A percentile compares a stretch with the other conserved stretches of the same genome.
Evolutionary conservation across 2,797 vertebrate species (phyloP).

Genomic region (Perodicticus potto): DNA sequence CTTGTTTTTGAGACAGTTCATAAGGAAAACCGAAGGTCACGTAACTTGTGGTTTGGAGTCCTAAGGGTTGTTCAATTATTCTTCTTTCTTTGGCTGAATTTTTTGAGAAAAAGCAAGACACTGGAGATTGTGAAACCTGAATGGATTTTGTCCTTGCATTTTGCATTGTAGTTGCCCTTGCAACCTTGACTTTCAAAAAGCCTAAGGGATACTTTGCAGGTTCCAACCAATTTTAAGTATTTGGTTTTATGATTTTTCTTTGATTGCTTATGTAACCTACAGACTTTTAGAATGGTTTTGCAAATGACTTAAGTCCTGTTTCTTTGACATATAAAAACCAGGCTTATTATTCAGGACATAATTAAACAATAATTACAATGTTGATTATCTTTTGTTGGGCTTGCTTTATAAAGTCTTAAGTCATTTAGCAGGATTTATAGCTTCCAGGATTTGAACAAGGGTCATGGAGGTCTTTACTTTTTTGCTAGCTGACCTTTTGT

Average conservation of each 20-base stretch:
- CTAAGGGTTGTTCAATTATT: slow-evolving; percentile 67
- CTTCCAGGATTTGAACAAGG: slow-evolving; percentile 79
- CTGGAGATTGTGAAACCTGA: slow-evolving; percentile 73
- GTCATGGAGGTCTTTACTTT: slow-evolving; percentile 72
- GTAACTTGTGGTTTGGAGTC: slow-evolving; percentile 69
- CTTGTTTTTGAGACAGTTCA: slow-evolving; percentile 66
- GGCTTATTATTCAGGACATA: slow-evolving; percentile 70
- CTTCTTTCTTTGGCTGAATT: slow-evolving; percentile 75
- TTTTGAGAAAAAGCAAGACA: slow-evolving; percentile 71
- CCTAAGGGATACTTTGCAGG: slow-evolving; percentile 14
- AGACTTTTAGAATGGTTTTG: slow-evolving; percentile 70
- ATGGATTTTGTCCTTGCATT: slow-evolving; percentile 56
- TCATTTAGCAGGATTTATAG: slow-evolving; percentile 78
- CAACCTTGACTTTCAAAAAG: slow-evolving; percentile 53
- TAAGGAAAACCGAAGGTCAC: slow-evolving; percentile 71
- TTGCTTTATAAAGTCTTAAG: slow-evolving; percentile 76
- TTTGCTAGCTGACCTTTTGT: slow-evolving; percentile 76
- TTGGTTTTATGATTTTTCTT: slow-evolving; percentile 76
- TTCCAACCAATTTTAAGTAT: slow-evolving; percentile 59
- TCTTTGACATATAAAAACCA: slow-evolving; percentile 79
- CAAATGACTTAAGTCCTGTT: slow-evolving; percentile 70
- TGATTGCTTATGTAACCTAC: slow-evolving; percentile 72
- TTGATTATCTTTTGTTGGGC: slow-evolving; percentile 77
- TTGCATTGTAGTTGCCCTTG: slow-evolving; percentile 45
- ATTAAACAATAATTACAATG: slow-evolving; percentile 79